Conservation (phyloP, 2,888 invertebrate genomes). For the Acronicta aceris region DNA sequence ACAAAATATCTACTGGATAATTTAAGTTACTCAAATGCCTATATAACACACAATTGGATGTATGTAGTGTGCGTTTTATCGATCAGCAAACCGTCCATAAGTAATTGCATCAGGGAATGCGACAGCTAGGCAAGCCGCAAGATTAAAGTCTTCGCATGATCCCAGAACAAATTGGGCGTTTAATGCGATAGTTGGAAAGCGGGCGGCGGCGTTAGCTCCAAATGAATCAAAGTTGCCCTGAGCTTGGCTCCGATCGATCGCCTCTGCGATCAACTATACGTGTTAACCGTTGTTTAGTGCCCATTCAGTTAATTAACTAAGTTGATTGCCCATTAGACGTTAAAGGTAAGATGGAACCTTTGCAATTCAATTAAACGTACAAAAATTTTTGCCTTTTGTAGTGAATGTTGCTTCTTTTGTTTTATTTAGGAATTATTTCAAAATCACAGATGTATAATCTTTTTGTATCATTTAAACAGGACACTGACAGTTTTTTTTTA, state of each 20-base stretch:
- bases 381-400: neutral
- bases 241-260: slow-evolving; percentile 70
- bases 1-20: too few species aligned
- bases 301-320: slow-evolving; percentile 51
- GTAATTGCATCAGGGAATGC: slow-evolving; percentile 38
- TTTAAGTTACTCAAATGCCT: too few species aligned
- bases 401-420: neutral
- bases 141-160: slow-evolving; percentile 80
- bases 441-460: too few species aligned
- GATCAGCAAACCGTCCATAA: neutral
- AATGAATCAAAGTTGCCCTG: slow-evolving; percentile 79
- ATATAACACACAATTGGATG: too few species aligned
- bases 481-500: too few species aligned
- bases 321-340: slow-evolving; percentile 47
- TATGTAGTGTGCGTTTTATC: too few species aligned
- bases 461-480: too few species aligned
- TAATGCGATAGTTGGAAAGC: slow-evolving; percentile 82
- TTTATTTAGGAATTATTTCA: too few species aligned
- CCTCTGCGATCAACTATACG: slow-evolving; percentile 59
- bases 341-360: slow-evolving; percentile 26
- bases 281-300: slow-evolving; percentile 45
- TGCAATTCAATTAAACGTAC: slow-evolving; percentile 28
- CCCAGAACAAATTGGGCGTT: slow-evolving; percentile 82
- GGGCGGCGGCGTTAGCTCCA: slow-evolving; percentile 77
- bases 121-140: slow-evolving; percentile 68